Percentiles rank a stretch among this genome's conserved stretches.
Conservation (phyloP, 2,113 vertebrate genomes). For the Pteruthius melanotis region DNA sequence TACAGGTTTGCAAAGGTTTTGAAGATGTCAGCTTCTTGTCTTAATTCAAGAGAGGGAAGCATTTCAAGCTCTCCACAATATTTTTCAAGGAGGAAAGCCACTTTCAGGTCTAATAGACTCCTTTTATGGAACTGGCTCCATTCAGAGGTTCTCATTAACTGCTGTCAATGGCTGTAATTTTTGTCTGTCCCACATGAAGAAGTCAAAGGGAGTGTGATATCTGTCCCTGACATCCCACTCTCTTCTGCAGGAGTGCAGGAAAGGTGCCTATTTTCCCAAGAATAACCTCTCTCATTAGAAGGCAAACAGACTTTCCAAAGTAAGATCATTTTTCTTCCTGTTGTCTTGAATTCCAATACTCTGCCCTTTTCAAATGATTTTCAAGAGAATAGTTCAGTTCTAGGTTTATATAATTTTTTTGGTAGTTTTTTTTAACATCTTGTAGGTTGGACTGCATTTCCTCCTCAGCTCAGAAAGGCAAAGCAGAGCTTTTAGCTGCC, state of each 20-base stretch:
- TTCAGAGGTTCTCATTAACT: slow-evolving; percentile 19
- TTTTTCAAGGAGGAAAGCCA: not conserved
- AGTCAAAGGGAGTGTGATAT: not conserved
- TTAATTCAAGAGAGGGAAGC: slow-evolving; percentile 12
- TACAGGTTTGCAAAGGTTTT: slow-evolving; percentile 47
- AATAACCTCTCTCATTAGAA: slow-evolving; percentile 75
- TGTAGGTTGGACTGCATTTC: slow-evolving; percentile 43
- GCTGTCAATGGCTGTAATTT: slow-evolving; percentile 9
- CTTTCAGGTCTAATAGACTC: not conserved
- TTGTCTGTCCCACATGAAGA: not conserved
- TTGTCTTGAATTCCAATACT: slow-evolving; percentile 77
- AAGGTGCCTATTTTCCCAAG: slow-evolving; percentile 54
- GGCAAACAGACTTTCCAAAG: slow-evolving; percentile 63
- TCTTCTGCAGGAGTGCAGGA: not conserved
- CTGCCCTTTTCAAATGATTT: slow-evolving; percentile 76
- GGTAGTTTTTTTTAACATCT: not conserved
- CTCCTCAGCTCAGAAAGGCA: slow-evolving; percentile 48
- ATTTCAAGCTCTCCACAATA: not conserved
- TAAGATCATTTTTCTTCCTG: slow-evolving; percentile 76
- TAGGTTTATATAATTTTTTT: not conserved
- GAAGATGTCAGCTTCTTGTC: slow-evolving; percentile 9
- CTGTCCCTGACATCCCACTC: not conserved
- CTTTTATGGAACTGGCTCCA: not conserved
- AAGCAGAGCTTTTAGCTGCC: slow-evolving; percentile 41
- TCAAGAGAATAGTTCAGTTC: slow-evolving; percentile 56